Base-by-base conservation (phyloP, 2,797 vertebrate genomes). In the Mormyrus hasselquistii region DNA sequence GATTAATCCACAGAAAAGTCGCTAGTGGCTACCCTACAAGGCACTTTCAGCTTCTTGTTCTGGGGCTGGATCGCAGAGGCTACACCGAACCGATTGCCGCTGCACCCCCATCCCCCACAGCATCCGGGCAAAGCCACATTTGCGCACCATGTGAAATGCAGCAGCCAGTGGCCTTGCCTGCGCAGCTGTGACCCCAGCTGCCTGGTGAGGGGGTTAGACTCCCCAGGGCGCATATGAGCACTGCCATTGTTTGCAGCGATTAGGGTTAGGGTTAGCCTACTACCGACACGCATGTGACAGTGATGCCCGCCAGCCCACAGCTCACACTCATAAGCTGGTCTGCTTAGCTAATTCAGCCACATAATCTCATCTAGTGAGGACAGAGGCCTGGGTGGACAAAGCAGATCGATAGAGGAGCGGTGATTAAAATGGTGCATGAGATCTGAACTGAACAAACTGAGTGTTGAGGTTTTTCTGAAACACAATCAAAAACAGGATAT, bases 91-190 rank as follows among this genome's bases (percentile, higher is more conserved):
- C 50, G 65, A 93, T 91, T 93, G 90, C 90, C 92, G 92, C 86
- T 90, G 92, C 92, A 69, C 10, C 65, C 6, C 12, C 65, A 19
- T n/a, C 16, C 6, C 38, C 73, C 38, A 41, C 73, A 79, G 59
- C 87, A 89, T 89, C 93, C 92, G 85, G 84, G 41, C 84, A 49
- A n/a, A 92, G 82, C 10, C 91, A 90, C 91, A 90, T 88, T 91
- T 90, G 92, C 49, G 94, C 10, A 95, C 96, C 95, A 96, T 96
- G 95, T 96, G 96, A 96, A 95, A 93, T 29, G 87, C 95, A 96
- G 92, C 95, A 95, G 95, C 95, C 94, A 92, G 93, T 2, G 44
- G 91, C 38, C 91, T 47, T 34, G 85, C 90, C 89, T 90, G 82
- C 7, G 90, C 91, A 91, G 52, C 47, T 50, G 19, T 84, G 44